Evolutionary conservation across 2,888 invertebrate genomes (phyloP), one percentile per base, ranked within the genome.

Genomic region (Nymphalis c-album): DNA sequence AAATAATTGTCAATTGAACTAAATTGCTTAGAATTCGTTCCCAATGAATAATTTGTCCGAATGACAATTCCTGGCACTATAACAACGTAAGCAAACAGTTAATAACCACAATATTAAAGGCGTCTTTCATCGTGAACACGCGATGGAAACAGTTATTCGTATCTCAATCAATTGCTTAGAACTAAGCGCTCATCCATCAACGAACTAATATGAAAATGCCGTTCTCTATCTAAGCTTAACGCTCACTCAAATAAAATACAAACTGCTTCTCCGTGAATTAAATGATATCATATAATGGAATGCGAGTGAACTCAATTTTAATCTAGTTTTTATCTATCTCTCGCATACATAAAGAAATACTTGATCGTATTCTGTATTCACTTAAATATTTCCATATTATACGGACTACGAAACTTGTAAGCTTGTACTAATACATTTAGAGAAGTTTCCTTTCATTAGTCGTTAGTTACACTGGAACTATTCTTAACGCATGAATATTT

Each of bases 91-190:
- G 48, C 58, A 68, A 18, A 58, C 64, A 69, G 53, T 65, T 58
- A 68, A 64, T 69, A 65, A 59, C 70, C 58, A 61, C 61, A 51
- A 58, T 62, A 70, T 69, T 66, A 70, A 70, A 68, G 60, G 47
- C 63, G 40, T 47, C 60, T 22, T 53, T 45, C 57, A 57, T 63
- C 50, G 59, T 55, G 47, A 61, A 51, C 57, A 62, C 58, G 58
- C 58, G 57, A 69, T 60, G 60, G 50, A 63, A 67, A 50, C 64
- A 69, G 48, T 62, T 60, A 55, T 47, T 69, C 22, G 17, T 62
- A 63, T 66, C 51, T 62, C 55, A 68, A 64, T 64, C 40, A 50
- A 69, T 50, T 64, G 47, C 55, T 63, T n/a, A 61, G 55, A 63
- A 63, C 55, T 61, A 18, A 68, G 31, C 53, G 13, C 35, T 59